Evolutionary conservation across 1,140 invertebrate species (phyloP), one percentile per base, ranked within the genome.

Genomic region (Zophobas atratus): DNA sequence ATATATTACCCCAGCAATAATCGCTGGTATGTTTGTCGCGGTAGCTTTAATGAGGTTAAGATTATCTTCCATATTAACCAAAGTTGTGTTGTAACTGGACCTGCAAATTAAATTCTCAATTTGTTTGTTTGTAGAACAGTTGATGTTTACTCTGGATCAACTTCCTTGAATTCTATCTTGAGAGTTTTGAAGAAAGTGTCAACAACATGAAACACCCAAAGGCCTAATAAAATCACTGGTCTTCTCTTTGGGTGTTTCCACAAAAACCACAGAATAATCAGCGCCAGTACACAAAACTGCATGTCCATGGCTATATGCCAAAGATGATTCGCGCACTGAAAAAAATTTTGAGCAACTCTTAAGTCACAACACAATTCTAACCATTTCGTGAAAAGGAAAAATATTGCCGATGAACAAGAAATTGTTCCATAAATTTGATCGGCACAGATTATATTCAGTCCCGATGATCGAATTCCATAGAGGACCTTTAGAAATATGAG

Each of bases 321-420:
- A 8, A 85, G 82, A 76, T 87, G 86, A 5, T 76, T 80, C 35
- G 87, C 76, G 80, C 88, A 88, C 85, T 85, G 70, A 63, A 46
- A 20, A 20, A 20, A 20, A 20, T 20, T 20, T 20, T 20, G 20
- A 20, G 20, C 20, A 20, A 20, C 20, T 20, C 20, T 20, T 20
- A 20, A 20, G 20, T 20, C 20, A 20, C 20, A 20, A 20, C 20
- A 20, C 20, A 63, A 39, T 57, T 60, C 56, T 79, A 82, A 87
- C 86, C 82, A 86, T 85, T 77, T 84, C 71, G 53, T 82, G 75
- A 1, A 76, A 60, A 48, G 87, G 79, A 32, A 90, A 81, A 41
- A 90, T 87, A 83, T 91, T 92, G 80, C 89, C 90, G 8, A 92
- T 83, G 79, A 90, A 91, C 0, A 92, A 82, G 0, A 91, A 70